Evolutionary conservation across 37 sponge, comb jelly and placozoan species (phyloP).

Genomic region (Halichondria panicea): DNA sequence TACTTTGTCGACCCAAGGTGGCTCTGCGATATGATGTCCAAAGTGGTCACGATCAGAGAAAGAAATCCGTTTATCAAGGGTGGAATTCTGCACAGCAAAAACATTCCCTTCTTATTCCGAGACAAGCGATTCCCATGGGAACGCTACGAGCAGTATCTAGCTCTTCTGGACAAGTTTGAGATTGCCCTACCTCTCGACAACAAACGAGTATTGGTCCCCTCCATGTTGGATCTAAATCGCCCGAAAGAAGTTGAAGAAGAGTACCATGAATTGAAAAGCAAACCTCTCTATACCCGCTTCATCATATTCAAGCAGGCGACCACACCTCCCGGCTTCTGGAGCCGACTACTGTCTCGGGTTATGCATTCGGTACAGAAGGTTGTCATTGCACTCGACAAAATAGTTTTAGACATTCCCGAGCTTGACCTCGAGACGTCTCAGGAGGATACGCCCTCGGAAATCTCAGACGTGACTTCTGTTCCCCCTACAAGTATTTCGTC

Average conservation of each 20-base stretch:
- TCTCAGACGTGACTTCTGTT: no score
- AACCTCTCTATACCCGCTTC: constrained; percentile 14
- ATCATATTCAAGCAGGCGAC: constrained; percentile 30
- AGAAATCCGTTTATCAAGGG: constrained; percentile 62
- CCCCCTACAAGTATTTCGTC: not conserved
- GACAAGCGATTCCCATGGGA: constrained; percentile 58
- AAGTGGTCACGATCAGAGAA: constrained; percentile 72
- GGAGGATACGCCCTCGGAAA: no score
- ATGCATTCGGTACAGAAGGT: constrained; percentile 46
- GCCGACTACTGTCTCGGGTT: constrained; percentile 63
- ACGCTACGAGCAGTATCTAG: constrained; percentile 63
- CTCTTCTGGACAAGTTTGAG: constrained; percentile 73
- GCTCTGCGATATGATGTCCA: constrained; percentile 90
- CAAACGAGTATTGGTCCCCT: constrained; percentile 64
- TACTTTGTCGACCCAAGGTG: constrained; percentile 76
- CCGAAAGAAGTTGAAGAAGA: constrained; percentile 26
- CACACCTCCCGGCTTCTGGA: constrained; percentile 81
- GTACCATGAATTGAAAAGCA: not conserved
- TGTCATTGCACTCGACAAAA: constrained; percentile 20
- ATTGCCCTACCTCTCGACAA: constrained; percentile 73
- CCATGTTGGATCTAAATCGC: constrained; percentile 62
- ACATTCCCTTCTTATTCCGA: constrained; percentile 43
- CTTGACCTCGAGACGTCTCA: no score
- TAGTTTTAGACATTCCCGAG: not conserved
- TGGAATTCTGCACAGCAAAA: constrained; percentile 49